Evolutionary conservation across 2,888 invertebrate genomes (phyloP), one percentile per base, ranked within the genome.

Genomic region (Prenolepis imparis): DNA sequence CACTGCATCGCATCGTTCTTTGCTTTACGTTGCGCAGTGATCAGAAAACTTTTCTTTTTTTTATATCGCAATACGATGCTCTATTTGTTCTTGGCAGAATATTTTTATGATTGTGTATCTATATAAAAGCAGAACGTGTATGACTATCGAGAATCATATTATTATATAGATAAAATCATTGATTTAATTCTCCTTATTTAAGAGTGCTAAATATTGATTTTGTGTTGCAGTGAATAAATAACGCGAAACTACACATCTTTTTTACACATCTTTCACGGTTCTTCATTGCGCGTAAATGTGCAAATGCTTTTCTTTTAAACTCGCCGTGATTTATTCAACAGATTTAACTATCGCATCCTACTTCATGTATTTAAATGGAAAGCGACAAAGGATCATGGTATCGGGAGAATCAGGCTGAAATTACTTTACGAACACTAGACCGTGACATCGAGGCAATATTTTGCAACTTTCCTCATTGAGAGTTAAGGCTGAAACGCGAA

Each of bases 401-500:
- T 67, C 44, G 55, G 55, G 9, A 39, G n/a, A 39, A 77, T 77
- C 21, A 32, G 24, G 48, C 18, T 36, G 24, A 39, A 28, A 41
- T 11, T 52, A 44, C 55, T 55, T 55, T 36, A 36, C 44, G 64
- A 21, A n/a, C 59, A 48, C 15, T 55, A 32, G 15, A 48, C 32
- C 52, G 68, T 41, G 55, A n/a, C 48, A 55, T 28, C 39, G 28
- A 77, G 41, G 70, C 77, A 70, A 75, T 77, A 77, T 77, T 77
- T 77, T 77, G 70, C 15, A 77, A 77, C 77, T 77, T 77, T 77
- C 70, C 77, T 77, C 77, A 77, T 77, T 55, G 68, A 55, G 15
- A 77, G 70, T 55, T 77, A 77, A 68, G 55, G 77, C n/a, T 55
- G 44, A 77, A 67, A 67, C 55, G 68, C 39, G 28, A 28, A 55